Percentiles rank a stretch among this genome's conserved stretches.
Evolutionary conservation across 1,140 invertebrate species (phyloP).

Genomic region (Drepana arcuata): DNA sequence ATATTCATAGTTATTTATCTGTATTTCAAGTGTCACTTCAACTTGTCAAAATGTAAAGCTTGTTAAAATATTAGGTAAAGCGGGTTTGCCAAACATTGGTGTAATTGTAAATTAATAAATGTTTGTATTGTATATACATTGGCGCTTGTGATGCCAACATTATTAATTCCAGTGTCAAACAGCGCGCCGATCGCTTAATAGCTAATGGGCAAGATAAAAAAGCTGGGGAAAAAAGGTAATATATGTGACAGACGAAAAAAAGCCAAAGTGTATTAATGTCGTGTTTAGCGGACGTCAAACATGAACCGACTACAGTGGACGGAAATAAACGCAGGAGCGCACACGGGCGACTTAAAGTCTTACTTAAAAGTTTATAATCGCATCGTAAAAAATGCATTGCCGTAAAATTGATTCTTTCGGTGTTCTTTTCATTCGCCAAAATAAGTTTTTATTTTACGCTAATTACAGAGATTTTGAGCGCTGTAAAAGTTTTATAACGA

Average conservation of each 20-base stretch:
- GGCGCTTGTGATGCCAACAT: constrained; percentile 32
- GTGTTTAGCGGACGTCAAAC: constrained; percentile 65
- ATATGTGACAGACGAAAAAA: constrained; percentile 65
- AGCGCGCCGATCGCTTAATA: constrained; percentile 51
- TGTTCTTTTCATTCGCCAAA: too few relatives aligned
- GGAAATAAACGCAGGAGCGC: constrained; percentile 47
- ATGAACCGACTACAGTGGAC: constrained; percentile 39
- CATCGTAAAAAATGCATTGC: too few relatives aligned
- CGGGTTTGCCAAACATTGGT: too few relatives aligned
- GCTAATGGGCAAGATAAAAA: constrained; percentile 60
- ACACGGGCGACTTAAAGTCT: constrained; percentile 26
- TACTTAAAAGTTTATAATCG: too few relatives aligned
- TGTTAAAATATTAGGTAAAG: constrained; percentile 5
- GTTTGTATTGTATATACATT: constrained; percentile 20
- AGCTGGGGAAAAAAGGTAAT: constrained; percentile 41
- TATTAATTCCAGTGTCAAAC: constrained; percentile 62
- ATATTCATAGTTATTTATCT: too few relatives aligned
- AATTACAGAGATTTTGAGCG: too few relatives aligned
- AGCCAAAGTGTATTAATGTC: constrained; percentile 64
- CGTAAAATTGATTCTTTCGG: too few relatives aligned
- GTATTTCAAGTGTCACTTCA: too few relatives aligned
- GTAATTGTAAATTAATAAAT: constrained; percentile 12
- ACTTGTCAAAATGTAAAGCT: constrained; percentile 11
- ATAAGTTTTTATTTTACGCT: too few relatives aligned
- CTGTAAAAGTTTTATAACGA: too few relatives aligned